Conservation (phyloP, 2,888 invertebrate genomes). For the Caenorhabditis auriculariae region DNA sequence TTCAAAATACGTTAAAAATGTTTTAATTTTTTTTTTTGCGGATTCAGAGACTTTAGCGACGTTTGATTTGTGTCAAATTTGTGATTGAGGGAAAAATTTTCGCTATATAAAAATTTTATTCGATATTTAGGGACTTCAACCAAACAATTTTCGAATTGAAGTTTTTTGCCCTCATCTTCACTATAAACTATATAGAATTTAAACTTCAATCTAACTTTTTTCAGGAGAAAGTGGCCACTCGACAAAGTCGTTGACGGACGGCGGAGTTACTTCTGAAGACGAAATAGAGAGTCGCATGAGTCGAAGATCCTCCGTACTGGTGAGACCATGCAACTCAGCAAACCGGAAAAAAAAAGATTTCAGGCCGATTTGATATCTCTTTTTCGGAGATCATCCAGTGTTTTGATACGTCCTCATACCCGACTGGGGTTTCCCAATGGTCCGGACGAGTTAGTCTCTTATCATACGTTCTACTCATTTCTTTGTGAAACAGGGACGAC, state of each 20-base stretch:
- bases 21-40: too few species aligned
- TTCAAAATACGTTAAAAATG: too few species aligned
- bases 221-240: slow-evolving; percentile 39
- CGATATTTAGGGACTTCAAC: too few species aligned
- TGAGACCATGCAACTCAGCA: slow-evolving; percentile 2
- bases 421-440: slow-evolving; percentile 26
- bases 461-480: neutral
- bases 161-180: too few species aligned
- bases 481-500: slow-evolving; percentile 53
- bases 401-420: slow-evolving; percentile 40
- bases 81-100: too few species aligned
- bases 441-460: slow-evolving; percentile 33
- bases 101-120: too few species aligned
- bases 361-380: slow-evolving; percentile 59
- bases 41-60: too few species aligned
- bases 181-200: too few species aligned
- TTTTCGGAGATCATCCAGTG: slow-evolving; percentile 58
- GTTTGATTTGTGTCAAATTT: too few species aligned
- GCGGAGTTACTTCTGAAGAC: slow-evolving; percentile 31
- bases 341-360: slow-evolving; percentile 7
- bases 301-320: slow-evolving; percentile 42
- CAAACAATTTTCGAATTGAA: too few species aligned
- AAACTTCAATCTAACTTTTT: too few species aligned
- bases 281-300: slow-evolving; percentile 44
- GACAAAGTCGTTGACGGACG: slow-evolving; percentile 33